A percentile compares a stretch with the other conserved stretches of the same genome.
Conservation (phyloP, 2,797 vertebrate species). For the Sebastes melanostomus region DNA sequence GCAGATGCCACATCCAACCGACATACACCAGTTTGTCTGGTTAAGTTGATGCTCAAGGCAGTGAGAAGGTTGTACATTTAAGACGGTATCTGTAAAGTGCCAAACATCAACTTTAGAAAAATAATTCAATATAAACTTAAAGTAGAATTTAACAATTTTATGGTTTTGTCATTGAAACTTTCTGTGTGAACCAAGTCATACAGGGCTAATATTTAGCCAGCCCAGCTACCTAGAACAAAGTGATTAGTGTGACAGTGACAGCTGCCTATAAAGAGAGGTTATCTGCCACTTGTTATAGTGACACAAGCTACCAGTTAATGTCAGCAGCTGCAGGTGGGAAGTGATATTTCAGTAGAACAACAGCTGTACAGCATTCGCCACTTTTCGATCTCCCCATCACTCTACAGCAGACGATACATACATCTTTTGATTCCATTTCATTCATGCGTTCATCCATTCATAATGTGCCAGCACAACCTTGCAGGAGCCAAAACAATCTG, state of each 20-base stretch:
- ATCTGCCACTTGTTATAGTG: background rate
- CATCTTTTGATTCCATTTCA: slow-evolving; percentile 17
- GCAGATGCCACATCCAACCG: background rate
- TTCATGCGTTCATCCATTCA: slow-evolving; percentile 33
- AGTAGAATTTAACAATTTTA: background rate
- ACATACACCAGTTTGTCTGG: background rate
- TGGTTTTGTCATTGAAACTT: background rate
- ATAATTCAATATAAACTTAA: background rate
- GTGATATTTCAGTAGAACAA: background rate
- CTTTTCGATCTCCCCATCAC: background rate
- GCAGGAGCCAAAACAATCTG: slow-evolving; percentile 59
- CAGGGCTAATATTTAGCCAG: background rate
- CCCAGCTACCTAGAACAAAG: background rate
- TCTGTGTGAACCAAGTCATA: background rate
- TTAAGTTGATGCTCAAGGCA: background rate
- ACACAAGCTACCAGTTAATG: background rate
- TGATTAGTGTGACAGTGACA: background rate
- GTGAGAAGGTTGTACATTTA: background rate
- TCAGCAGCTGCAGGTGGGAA: background rate
- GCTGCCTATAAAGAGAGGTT: background rate
- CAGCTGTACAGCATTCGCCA: background rate
- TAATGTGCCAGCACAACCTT: slow-evolving; percentile 29
- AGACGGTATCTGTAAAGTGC: background rate
- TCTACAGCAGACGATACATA: background rate
- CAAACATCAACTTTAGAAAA: background rate